Base-by-base conservation (phyloP, 2,888 invertebrate species). In the Oegoconia quadripuncta region DNA sequence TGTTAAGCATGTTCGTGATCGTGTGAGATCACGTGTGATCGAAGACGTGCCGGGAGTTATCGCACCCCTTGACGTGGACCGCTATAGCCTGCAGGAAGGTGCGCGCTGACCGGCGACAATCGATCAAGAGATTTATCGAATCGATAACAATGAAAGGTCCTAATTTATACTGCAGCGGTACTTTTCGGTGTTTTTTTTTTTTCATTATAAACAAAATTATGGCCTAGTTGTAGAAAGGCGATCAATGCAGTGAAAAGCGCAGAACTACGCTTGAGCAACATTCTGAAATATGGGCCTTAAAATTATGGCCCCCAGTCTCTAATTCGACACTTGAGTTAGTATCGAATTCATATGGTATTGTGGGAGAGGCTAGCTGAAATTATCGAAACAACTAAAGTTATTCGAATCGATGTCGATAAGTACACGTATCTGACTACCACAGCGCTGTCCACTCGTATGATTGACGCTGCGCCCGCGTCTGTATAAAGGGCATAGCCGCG, bases 51-150 rank as follows among this genome's bases (percentile, higher is more conserved):
- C 59, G 61, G 57, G 65, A 64, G 65, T 59, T 73, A 72, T 76
- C 73, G 70, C 73, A 64, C 73, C 71, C 56, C 68, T 54, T 64
- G 61, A 52, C 50, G 41, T 44, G 59, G 65, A 72, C 82, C 83
- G 80, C 78, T 83, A 79, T 51, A 8, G 17, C 3, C 14, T 11
- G 8, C 44, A 50, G 29, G 20, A 13, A 32, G 32, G 35, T 20
- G 35, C 41, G 6, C 11, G 14, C 5, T 18, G 3, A 16, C 15
- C 5, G 11, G 12, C 14, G 23, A 14, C 4, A 23, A 16, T 36
- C 29, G 35, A 35, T 17, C 23, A 22, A 2, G 1, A 23, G 22
- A 7, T 9, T 11, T 25, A 14, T 3, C 26, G 11, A n/a, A n/a
- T n/a, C n/a, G n/a, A n/a, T n/a, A n/a, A n/a, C n/a, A n/a, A n/a